These are phyloP conservation scores for Orthosia gothica DNA, from an alignment of 2,888 invertebrate species.

Conservation along the genomic window DNA sequence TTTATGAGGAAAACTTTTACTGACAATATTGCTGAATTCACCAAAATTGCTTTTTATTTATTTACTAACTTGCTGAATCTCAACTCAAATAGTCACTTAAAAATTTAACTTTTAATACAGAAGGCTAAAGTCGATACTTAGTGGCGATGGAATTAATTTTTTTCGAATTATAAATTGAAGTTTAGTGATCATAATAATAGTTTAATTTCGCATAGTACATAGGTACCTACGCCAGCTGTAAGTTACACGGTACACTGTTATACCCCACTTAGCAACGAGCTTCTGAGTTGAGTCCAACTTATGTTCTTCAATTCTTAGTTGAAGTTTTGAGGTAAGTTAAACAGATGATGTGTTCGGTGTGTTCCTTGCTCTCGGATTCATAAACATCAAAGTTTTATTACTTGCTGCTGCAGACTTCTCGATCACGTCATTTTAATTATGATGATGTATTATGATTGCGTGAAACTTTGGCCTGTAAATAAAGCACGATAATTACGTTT, in stretches of 20 bases:
- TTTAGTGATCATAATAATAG: no score
- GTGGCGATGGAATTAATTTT: no score
- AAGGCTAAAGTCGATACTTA: no score
- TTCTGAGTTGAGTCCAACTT: constrained; percentile 11
- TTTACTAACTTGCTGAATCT: not conserved
- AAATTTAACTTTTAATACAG: no score
- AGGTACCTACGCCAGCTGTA: not conserved
- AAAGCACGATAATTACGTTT: not conserved
- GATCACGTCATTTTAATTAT: not conserved
- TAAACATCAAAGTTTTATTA: constrained; percentile 12
- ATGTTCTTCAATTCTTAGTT: constrained; percentile 22
- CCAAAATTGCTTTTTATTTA: not conserved
- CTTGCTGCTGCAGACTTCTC: not conserved
- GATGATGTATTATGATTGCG: no score
- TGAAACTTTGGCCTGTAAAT: not conserved
- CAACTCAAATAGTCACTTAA: not conserved
- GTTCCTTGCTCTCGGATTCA: not conserved
- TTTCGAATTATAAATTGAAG: no score
- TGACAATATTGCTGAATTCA: not conserved
- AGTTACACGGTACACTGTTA: constrained; percentile 6
- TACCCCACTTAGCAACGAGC: not conserved
- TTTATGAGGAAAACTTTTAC: no score
- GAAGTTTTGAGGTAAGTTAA: constrained; percentile 32
- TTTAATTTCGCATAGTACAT: not conserved
- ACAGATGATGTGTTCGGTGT: constrained; percentile 16